Conservation (phyloP, 2,888 invertebrate genomes). For the Taphrorychus bicolor region DNA sequence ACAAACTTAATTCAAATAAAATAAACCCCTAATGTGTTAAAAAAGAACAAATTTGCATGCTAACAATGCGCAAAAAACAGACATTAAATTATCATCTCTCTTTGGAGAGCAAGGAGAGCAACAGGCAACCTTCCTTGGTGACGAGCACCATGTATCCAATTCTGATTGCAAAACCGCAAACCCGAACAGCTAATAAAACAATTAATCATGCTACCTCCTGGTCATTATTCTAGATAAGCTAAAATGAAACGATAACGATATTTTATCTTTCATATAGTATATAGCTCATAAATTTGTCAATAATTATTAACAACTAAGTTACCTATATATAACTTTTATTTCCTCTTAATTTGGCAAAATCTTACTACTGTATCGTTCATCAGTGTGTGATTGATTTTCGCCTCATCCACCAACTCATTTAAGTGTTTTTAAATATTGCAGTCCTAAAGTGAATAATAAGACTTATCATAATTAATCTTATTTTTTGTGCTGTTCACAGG, state of each 20-base stretch:
- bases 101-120: not conserved
- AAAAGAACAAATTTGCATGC: not conserved
- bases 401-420: not conserved
- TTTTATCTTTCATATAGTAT: not conserved
- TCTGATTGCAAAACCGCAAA: not conserved
- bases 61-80: not conserved
- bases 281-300: not conserved
- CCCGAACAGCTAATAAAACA: not conserved
- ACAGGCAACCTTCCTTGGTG: not conserved
- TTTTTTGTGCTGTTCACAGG: slow-evolving; percentile 30
- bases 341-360: not conserved
- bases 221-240: not conserved
- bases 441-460: not conserved
- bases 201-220: slow-evolving; percentile 4
- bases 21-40: too few species aligned
- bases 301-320: not conserved
- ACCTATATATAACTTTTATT: not conserved
- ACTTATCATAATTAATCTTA: slow-evolving; percentile 15
- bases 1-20: too few species aligned
- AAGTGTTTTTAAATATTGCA: not conserved
- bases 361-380: not conserved
- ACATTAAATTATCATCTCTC: not conserved
- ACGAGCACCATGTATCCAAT: not conserved
- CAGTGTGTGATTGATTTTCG: not conserved
- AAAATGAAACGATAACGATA: not conserved